Evolutionary conservation across 1,140 invertebrate genomes (phyloP), one percentile per base, ranked within the genome.

Genomic region (Phymorhynchus buccinoides): DNA sequence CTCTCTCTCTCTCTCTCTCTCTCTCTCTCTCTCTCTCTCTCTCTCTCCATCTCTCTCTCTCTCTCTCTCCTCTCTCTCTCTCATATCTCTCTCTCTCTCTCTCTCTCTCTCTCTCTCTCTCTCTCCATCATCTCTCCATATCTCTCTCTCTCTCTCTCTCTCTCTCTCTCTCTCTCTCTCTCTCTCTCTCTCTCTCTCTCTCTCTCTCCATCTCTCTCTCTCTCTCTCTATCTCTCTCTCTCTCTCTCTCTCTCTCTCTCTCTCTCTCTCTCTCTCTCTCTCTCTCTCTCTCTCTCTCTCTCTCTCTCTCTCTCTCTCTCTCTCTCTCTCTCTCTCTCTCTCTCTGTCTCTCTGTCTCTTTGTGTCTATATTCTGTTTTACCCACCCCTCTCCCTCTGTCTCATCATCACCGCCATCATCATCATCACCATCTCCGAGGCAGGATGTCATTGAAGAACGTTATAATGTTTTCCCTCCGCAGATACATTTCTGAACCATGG

Each of bases 21-120:
- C 44, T 56, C 42, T 56, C 35, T 80, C n/a, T 56, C 30, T 41
- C n/a, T 41, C n/a, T 79, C 39, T 79, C 77, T 79, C 35, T 79
- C 35, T 42, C 39, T 79, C 77, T 41, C 3, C 14, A 37, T 79
- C 35, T 79, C 77, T 79, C 77, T 80, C 30, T 80, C 44, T 9
- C 18, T 80, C 42, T 80, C 6, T 80, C 78, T 2, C 6, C 35
- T 16, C 35, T 37, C 42, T 32, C 41, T 27, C 35, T 14, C 35
- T 16, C n/a, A n/a, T n/a, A n/a, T 77, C 75, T 52, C 39, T 42
- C 39, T 41, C 1, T 27, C 9, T 80, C 78, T 41, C 7, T 0
- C 41, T 80, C 37, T n/a, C n/a, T n/a, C n/a, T n/a, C n/a, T n/a
- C n/a, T n/a, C n/a, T n/a, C n/a, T n/a, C n/a, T n/a, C n/a, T n/a